These are phyloP conservation scores for Drosophila rellima DNA, from an alignment of 2,888 invertebrate species.

Conservation along the genomic window DNA sequence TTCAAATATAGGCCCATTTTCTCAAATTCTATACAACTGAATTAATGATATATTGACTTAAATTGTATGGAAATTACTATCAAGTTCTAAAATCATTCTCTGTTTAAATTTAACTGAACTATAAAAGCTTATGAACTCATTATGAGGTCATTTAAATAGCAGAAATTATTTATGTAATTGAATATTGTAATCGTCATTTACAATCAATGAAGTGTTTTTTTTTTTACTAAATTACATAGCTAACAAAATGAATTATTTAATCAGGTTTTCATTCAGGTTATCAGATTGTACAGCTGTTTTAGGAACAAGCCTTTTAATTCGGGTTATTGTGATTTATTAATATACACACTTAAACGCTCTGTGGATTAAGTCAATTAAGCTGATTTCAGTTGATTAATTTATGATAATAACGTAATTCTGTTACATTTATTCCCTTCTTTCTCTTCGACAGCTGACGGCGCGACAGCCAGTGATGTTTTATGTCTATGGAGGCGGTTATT, in stretches of 20 bases:
- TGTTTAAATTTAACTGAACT: not conserved
- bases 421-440: not conserved
- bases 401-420: not conserved
- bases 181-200: not conserved
- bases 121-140: not conserved
- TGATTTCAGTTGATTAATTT: not conserved
- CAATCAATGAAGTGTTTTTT: not conserved
- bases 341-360: not conserved
- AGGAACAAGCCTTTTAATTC: not conserved
- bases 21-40: too few species aligned
- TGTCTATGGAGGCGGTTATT: conserved; percentile 86
- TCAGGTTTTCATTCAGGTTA: not conserved
- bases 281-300: conserved; percentile 11
- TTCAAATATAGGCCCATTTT: too few species aligned
- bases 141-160: not conserved
- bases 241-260: not conserved
- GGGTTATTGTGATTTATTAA: not conserved
- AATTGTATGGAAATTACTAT: too few species aligned
- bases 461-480: conserved; percentile 86
- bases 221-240: not conserved
- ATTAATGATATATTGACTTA: too few species aligned
- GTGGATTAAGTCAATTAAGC: not conserved
- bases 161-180: not conserved
- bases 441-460: conserved; percentile 65
- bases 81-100: not conserved